Evolutionary conservation across 2,113 vertebrate genomes (phyloP), one percentile per base, ranked within the genome.

Genomic region (Gnathonemus echidnorhynchus): DNA sequence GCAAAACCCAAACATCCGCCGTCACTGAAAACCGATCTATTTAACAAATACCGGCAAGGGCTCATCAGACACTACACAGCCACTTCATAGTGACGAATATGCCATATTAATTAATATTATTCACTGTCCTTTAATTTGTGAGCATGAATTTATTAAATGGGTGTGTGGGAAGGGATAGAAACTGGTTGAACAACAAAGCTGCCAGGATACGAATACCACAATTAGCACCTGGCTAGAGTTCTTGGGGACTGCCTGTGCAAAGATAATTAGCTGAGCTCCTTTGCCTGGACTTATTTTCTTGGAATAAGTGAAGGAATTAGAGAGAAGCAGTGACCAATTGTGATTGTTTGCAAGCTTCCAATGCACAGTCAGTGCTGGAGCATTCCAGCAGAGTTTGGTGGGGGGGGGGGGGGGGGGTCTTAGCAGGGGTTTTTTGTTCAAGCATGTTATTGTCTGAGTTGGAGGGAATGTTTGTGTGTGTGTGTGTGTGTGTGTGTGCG

Each of bases 381-480:
- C 24, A 56, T 84, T 89, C 74, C 3, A 6, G 19, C 70, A 48
- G 49, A 89, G 17, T 56, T 84, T 15, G 49, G 86, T 91, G 90
- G 84, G 92, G 90, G 91, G 4, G 39, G 90, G 92, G n/a, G n/a
- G 39, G 93, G 91, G 90, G 92, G n/a, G 88, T 89, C 90, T 91
- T 91, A 94, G 94, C 95, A 95, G 95, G 95, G 93, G 95, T 93
- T 94, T 93, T 94, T 96, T 96, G 95, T 95, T 89, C 91, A 89
- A 48, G 45, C 27, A 5, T 58, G 87, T 88, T 88, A 92, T 94
- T 94, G 93, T 94, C 77, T 92, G 90, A 91, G 92, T 88, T 93
- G 93, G 94, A 93, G 94, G 93, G 92, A 84, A 83, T 89, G 89
- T 66, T 15, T 88, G 49, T 90, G 89, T 53, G 77, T 21, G 88